Conservation (phyloP, 2,113 vertebrate species). For the Chamaetylas fuelleborni region DNA sequence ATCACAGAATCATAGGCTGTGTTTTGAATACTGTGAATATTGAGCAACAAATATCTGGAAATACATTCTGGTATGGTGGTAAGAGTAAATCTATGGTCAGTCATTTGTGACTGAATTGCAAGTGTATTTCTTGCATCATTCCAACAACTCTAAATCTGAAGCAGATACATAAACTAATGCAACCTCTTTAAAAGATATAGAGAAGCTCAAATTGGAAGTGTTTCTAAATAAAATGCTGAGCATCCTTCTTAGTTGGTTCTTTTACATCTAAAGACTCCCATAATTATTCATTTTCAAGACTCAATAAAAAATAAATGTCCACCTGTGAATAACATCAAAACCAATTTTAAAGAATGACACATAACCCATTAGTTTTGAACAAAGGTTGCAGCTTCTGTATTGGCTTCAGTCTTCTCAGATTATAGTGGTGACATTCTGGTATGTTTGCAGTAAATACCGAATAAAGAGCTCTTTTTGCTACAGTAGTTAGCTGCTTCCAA, state of each 20-base stretch:
- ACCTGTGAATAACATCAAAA: neutral
- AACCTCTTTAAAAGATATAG: neutral
- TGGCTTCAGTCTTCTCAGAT: neutral
- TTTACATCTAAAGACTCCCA: neutral
- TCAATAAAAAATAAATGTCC: neutral
- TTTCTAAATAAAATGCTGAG: neutral
- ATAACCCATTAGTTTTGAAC: neutral
- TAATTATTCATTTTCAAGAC: neutral
- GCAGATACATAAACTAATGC: neutral
- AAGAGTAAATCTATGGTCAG: neutral
- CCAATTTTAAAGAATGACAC: neutral
- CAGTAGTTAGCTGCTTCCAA: neutral
- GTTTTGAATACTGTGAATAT: neutral
- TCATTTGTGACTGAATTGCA: neutral
- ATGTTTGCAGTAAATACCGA: neutral
- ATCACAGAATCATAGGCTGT: neutral
- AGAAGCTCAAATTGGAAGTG: neutral
- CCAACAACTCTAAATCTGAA: neutral
- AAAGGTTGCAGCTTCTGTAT: neutral
- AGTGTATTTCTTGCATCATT: neutral
- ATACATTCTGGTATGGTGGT: neutral
- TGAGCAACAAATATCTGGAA: slow-evolving; percentile 7
- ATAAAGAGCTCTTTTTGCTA: neutral
- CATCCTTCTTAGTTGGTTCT: neutral
- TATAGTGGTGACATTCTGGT: neutral